A percentile compares a stretch with the other conserved stretches of the same genome.
Conservation (phyloP, 1,140 invertebrate genomes). For the Anoplophora glabripennis region DNA sequence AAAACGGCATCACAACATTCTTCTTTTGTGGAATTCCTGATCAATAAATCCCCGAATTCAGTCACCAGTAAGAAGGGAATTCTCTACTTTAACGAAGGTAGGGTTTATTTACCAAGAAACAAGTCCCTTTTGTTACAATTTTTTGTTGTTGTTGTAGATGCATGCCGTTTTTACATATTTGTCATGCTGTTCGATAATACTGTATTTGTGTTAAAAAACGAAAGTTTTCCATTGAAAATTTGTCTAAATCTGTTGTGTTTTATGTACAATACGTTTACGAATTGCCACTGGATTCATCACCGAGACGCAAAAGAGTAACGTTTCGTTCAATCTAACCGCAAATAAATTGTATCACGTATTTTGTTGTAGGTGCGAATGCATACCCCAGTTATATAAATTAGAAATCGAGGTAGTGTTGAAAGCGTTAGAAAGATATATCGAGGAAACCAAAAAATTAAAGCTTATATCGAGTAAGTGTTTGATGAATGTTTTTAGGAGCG, state of each 20-base stretch:
- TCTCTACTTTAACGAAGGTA: constrained; percentile 26
- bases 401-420: constrained; percentile 28
- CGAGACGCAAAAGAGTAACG: constrained; percentile 7
- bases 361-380: constrained; percentile 30
- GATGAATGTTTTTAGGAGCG: not conserved
- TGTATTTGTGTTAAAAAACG: constrained; percentile 7
- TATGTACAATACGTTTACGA: constrained; percentile 31
- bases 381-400: constrained; percentile 30
- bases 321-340: not conserved
- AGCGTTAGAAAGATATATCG: constrained; percentile 20
- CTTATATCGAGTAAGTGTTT: constrained; percentile 3
- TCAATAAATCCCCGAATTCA: constrained; percentile 21
- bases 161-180: constrained; percentile 31
- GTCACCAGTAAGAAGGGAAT: constrained; percentile 19
- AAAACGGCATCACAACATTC: constrained; percentile 19
- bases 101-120: constrained; percentile 1
- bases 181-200: constrained; percentile 25
- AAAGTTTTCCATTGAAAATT: constrained; percentile 19
- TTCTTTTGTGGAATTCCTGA: constrained; percentile 20
- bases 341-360: not conserved
- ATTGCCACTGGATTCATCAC: constrained; percentile 26
- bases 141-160: constrained; percentile 24
- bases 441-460: constrained; percentile 1
- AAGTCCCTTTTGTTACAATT: not conserved
- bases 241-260: constrained; percentile 29